phyloP scores from a whole-genome alignment of 2,797 vertebrate species.

The Tragelaphus oryx region DNA sequence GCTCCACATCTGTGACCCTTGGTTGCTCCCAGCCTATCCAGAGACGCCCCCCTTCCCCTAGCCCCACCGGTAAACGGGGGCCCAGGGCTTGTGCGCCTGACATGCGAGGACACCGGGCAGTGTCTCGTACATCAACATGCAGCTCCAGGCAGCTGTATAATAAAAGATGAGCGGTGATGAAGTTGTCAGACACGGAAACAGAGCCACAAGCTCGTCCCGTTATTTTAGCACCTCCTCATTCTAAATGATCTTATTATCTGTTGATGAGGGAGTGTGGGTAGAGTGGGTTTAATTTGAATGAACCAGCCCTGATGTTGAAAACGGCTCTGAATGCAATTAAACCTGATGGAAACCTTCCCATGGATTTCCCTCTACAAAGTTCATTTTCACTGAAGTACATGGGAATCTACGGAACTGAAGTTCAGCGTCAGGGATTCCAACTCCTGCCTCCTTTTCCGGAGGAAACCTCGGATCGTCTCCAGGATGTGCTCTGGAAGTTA shows the following conservation, averaged over 20 bases:
- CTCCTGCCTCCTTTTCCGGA: not conserved
- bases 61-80: conserved; percentile 44
- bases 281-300: conserved; percentile 16
- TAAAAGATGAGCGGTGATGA: conserved; percentile 67
- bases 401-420: not conserved
- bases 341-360: not conserved
- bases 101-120: conserved; percentile 48
- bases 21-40: conserved; percentile 44
- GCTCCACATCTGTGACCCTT: conserved; percentile 64
- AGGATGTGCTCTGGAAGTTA: conserved; percentile 21
- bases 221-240: conserved; percentile 47
- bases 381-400: not conserved
- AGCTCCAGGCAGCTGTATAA: conserved; percentile 60
- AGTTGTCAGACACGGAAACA: conserved; percentile 64
- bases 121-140: conserved; percentile 59
- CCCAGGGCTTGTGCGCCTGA: conserved; percentile 50
- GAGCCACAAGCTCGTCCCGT: conserved; percentile 35
- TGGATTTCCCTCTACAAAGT: not conserved
- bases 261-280: conserved; percentile 60
- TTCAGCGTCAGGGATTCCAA: not conserved
- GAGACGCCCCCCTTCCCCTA: conserved; percentile 20
- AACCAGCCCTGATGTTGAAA: not conserved
- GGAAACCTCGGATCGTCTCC: not conserved
- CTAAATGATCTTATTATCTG: conserved; percentile 61
- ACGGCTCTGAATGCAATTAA: conserved; percentile 32